Percentiles rank a stretch among this genome's conserved stretches.
These are phyloP conservation scores for Metallyticus violacea DNA, from an alignment of 2,888 invertebrate genomes.

Conservation along the genomic window DNA sequence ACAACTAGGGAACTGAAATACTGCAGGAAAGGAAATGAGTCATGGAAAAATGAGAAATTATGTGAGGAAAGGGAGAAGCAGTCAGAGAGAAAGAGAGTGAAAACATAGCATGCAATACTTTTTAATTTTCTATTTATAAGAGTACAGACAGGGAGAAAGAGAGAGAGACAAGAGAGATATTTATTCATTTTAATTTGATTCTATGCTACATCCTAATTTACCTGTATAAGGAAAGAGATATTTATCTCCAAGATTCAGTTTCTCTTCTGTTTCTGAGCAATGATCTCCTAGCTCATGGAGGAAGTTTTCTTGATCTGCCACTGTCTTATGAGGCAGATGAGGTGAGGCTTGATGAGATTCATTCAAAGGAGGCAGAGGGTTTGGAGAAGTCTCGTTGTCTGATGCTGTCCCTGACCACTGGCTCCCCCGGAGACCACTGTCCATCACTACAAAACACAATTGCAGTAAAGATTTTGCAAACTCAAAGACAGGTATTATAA, in stretches of 20 bases:
- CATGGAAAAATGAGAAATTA: too few relatives aligned
- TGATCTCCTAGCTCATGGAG: slow-evolving; percentile 41
- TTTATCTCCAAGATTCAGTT: slow-evolving; percentile 66
- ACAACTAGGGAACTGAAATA: too few relatives aligned
- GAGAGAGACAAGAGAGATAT: too few relatives aligned
- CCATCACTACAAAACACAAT: slow-evolving; percentile 15
- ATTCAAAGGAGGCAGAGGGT: slow-evolving; percentile 17
- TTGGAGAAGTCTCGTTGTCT: slow-evolving; percentile 57
- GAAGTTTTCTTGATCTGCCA: slow-evolving; percentile 35
- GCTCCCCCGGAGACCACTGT: slow-evolving; percentile 46
- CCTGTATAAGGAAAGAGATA: slow-evolving; percentile 83
- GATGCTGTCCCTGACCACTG: slow-evolving; percentile 79
- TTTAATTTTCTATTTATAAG: too few relatives aligned
- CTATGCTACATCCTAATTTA: slow-evolving; percentile 39
- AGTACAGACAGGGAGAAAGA: too few relatives aligned
- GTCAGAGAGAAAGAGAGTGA: too few relatives aligned
- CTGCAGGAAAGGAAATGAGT: too few relatives aligned
- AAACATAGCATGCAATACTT: too few relatives aligned
- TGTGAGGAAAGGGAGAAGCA: too few relatives aligned
- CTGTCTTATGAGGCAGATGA: slow-evolving; percentile 28
- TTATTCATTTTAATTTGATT: too few relatives aligned
- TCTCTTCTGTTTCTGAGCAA: slow-evolving; percentile 60
- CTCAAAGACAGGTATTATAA: slow-evolving; percentile 38
- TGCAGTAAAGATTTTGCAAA: slow-evolving; percentile 34
- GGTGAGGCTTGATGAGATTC: slow-evolving; percentile 12